Base-by-base conservation (phyloP, 2,797 vertebrate species). In the Coranthus polyacanthus region DNA sequence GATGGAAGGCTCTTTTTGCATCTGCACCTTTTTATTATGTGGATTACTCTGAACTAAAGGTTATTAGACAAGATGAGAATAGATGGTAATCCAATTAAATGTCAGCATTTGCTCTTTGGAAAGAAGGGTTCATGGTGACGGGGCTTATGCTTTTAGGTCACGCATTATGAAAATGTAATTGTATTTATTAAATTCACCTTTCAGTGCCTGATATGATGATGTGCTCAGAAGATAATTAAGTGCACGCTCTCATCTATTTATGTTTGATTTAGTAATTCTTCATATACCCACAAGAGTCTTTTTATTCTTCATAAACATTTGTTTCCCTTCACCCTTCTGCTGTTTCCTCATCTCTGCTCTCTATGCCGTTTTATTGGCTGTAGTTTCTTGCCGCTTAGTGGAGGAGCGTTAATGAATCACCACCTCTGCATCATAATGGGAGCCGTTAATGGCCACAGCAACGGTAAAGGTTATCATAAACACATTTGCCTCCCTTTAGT, bases 381-480 rank as follows among this genome's bases (percentile, higher is more conserved):
- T 53, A 54, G 39, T 29, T 12, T 49, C 42, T 62, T 20, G 8
- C 62, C 17, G 56, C 51, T 12, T 9, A 34, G 49, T 42, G 45
- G 43, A 67, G 36, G 18, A 68, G 38, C 57, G 79, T 88, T 88
- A 86, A 82, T 85, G 70, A 80, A 81, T 77, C 64, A 81, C 72
- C 54, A 13, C 64, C 63, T 76, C 68, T 65, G 37, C 58, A 26
- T 63, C 12, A 20, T 88, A 79, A 87, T 72, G 79, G 67, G 71
- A 66, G 63, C 66, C 66, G 37, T 84, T 80, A 82, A 68, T 66
- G 56, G 54, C 56, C 46, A 37, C 61, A 41, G 72, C 54, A 12
- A 59, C 54, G 4, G 75, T 77, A 82, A 87, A 79, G 83, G 80
- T 88, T 81, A 81, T 85, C 79, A 83, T 80, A 82, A 82, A 90